Base-by-base conservation (phyloP, 2,797 vertebrate genomes). In the Mus caroli region DNA sequence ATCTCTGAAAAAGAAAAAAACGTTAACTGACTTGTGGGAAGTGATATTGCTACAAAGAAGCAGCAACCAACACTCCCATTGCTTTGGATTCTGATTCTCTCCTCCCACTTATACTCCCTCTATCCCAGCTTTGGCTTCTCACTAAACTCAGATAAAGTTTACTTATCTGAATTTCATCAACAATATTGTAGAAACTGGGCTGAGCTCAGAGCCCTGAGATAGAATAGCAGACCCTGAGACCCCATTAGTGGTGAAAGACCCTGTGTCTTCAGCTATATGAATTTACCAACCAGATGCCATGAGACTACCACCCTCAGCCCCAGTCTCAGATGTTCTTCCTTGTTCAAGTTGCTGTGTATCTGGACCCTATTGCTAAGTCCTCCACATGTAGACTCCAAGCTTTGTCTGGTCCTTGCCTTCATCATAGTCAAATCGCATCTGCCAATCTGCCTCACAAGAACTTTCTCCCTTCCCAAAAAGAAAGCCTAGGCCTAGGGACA, bases 11-110 rank as follows among this genome's bases (percentile, higher is more conserved):
- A 86, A 85, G 31, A 69, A 28, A 67, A 28, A 67, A 26, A 52
- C 17, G 37, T 40, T 22, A 67, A 40, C 40, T 46, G 60, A 50
- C 60, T 73, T 69, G 76, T 78, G 60, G 50, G n/a, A 82, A 71
- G 75, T 15, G 52, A 12, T 31, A 2, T 2, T 17, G 24, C 77
- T 58, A 22, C 62, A 58, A 40, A 50, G 62, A 7, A 28, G 24
- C 78, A 0, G 85, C 82, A n/a, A 14, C 69, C 50, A 20, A 0
- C 22, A 13, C 11, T 75, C 58, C 54, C 14, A 0, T 24, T 6
- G 4, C 40, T 96, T 20, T 62, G 88, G 54, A 62, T 43, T 46
- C 62, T n/a, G 58, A 43, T 5, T 75, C 77, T 43, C 9, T 64
- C 50, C 79, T 91, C 75, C 64, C 11, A 7, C 17, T 10, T 40